Base-by-base conservation (phyloP, 2,113 vertebrate genomes). In the Sylvia atricapilla region DNA sequence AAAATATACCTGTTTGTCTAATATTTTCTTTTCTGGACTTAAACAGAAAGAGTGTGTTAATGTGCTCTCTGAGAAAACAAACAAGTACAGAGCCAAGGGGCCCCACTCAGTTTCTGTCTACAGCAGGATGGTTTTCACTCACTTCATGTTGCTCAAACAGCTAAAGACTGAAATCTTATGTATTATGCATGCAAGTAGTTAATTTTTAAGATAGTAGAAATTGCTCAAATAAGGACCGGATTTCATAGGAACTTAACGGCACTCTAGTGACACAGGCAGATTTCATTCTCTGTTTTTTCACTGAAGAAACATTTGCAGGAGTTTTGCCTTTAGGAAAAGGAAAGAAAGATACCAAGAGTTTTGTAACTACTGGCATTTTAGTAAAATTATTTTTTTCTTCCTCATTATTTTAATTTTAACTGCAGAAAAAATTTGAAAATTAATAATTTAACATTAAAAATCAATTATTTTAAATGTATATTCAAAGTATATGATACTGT, bases 151-250 rank as follows among this genome's bases (percentile, higher is more conserved):
- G 28, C 55, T 90, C 55, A 78, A 81, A 81, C 59, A 63, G 23
- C 63, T 79, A 11, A 93, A 82, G 81, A 7, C 17, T 2, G 9
- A 75, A 91, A 69, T 37, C 43, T 47, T 62, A 59, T 35, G 23
- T 84, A 87, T 95, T 93, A 89, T 85, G 59, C 25, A 81, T 84
- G 66, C 0, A 4, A 77, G 20, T 70, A 72, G 33, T 70, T 73
- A 84, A 56, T 90, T 94, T 95, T 95, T 90, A 78, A 86, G 83
- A 33, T 52, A 22, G n/a, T 68, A 75, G 56, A 67, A 94, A 78
- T 55, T 84, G 21, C 15, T 88, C 79, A 90, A 93, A 72, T 81
- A 69, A 60, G 80, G 75, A 68, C 41, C n/a, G 63, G 44, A 73
- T 95, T 96, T 95, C 58, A 31, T 30, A 82, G 58, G n/a, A 89